phyloP scores from a whole-genome alignment of 2,113 vertebrate species.

The Pollimyrus isidori region DNA sequence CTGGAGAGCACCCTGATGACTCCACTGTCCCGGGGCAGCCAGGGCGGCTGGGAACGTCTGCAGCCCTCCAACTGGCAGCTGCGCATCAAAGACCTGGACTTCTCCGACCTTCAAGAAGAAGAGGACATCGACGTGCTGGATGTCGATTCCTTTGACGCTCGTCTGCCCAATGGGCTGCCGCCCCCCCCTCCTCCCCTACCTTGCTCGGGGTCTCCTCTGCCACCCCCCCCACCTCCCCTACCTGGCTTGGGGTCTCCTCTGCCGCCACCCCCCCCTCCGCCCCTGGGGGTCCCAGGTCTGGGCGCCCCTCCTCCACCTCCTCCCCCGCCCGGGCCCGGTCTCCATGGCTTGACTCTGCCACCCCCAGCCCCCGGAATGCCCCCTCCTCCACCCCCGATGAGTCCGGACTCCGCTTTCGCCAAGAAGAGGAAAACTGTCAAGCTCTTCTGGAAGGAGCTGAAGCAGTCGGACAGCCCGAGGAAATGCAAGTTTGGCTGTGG shows the following conservation, averaged over 20 bases:
- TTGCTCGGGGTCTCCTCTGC: constrained; percentile 32
- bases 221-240: constrained; percentile 54
- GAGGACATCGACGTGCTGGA: constrained; percentile 83
- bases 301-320: constrained; percentile 22
- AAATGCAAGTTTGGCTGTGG: constrained; percentile 66
- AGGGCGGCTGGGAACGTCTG: constrained; percentile 61
- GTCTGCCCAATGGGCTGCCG: constrained; percentile 27
- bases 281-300: neutral
- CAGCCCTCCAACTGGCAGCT: constrained; percentile 55
- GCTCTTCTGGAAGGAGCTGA: constrained; percentile 93
- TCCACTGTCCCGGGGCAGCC: constrained; percentile 53
- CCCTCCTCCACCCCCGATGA: neutral
- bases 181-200: constrained; percentile 38
- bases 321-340: neutral
- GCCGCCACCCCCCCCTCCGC: constrained; percentile 59
- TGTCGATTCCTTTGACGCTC: constrained; percentile 45
- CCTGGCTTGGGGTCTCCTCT: constrained; percentile 27
- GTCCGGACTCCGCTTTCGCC: constrained; percentile 36
- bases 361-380: constrained; percentile 25
- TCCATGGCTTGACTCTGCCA: constrained; percentile 16
- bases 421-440: constrained; percentile 89
- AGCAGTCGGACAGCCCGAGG: constrained; percentile 56
- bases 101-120: constrained; percentile 86
- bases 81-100: constrained; percentile 89
- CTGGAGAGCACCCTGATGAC: constrained; percentile 60